phyloP scores from a whole-genome alignment of 30 jellyfish, hydroid and myxozoan genomes.

The Chrysaora quinquecirrha region DNA sequence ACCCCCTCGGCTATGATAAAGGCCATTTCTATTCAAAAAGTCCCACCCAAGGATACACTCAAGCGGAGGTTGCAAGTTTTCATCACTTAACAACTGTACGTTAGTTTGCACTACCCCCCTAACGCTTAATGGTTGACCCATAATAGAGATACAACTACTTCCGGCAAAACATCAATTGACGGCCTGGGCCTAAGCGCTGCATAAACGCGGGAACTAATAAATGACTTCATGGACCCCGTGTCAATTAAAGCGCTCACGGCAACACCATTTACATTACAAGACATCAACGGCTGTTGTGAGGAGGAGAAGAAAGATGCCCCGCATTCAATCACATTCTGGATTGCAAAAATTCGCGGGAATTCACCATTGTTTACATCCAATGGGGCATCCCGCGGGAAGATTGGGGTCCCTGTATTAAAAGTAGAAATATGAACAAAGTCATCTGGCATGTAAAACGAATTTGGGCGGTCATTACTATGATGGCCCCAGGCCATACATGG shows the following conservation, averaged over 20 bases:
- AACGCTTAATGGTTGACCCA: constrained; percentile 27
- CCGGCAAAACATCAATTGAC: constrained; percentile 5
- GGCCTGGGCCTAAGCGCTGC: constrained; percentile 13
- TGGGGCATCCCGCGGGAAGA: not conserved
- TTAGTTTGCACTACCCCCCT: constrained; percentile 6
- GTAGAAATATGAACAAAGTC: not conserved
- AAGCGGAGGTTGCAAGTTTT: constrained; percentile 24
- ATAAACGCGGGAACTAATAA: constrained; percentile 18
- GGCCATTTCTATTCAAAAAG: constrained; percentile 11
- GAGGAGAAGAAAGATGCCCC: not conserved
- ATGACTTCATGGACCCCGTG: constrained; percentile 19
- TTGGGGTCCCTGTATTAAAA: not conserved
- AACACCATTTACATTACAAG: constrained; percentile 1
- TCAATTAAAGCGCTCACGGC: constrained; percentile 13
- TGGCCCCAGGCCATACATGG: not conserved
- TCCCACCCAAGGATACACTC: constrained; percentile 58
- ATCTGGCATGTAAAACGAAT: not conserved
- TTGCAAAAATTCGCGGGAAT: not conserved
- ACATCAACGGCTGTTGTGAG: not conserved
- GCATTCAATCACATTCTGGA: not conserved
- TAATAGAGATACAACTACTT: constrained; percentile 12
- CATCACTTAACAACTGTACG: not conserved
- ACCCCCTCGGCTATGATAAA: constrained; percentile 12
- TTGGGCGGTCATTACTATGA: not conserved
- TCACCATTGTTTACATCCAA: not conserved